Conservation (phyloP, 1,140 invertebrate species). For the Megalonaias nervosa region DNA sequence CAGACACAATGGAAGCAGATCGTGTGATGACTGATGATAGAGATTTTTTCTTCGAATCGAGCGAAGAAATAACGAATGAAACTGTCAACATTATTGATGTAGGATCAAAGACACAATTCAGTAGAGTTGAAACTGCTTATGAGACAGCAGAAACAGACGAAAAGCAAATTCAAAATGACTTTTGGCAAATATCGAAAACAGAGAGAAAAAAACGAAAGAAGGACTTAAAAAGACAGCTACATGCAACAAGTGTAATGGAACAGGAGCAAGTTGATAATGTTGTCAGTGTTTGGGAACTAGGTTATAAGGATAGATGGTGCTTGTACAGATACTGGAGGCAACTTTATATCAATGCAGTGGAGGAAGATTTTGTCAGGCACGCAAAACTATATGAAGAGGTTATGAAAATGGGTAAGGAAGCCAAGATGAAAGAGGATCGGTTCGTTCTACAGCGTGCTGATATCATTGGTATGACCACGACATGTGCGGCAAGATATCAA, state of each 20-base stretch:
- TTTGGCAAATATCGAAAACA: not conserved
- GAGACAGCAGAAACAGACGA: not conserved
- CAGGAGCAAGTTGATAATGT: conserved; percentile 8
- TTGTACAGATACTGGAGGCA: conserved; percentile 64
- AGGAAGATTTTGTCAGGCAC: conserved; percentile 26
- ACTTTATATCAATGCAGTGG: conserved; percentile 30
- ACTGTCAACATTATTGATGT: not conserved
- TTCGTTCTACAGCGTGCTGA: conserved; percentile 55
- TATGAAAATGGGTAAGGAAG: conserved; percentile 36
- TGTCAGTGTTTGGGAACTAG: conserved; percentile 47
- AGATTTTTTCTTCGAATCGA: conserved; percentile 18
- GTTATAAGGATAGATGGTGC: conserved; percentile 56
- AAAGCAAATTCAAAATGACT: conserved; percentile 12
- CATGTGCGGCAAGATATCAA: conserved; percentile 59
- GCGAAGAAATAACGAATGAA: conserved; percentile 8
- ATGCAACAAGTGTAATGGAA: conserved; percentile 1
- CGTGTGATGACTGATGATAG: conserved; percentile 33
- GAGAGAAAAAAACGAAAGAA: not conserved
- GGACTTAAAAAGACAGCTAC: not conserved
- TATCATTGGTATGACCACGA: conserved; percentile 67
- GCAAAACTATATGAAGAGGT: conserved; percentile 16
- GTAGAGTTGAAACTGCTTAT: not conserved
- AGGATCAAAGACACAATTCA: not conserved
- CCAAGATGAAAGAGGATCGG: conserved; percentile 45
- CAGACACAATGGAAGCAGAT: conserved; percentile 18